Evolutionary conservation across 2,797 vertebrate genomes (phyloP), one percentile per base, ranked within the genome.

Genomic region (Oreochromis grahami): DNA sequence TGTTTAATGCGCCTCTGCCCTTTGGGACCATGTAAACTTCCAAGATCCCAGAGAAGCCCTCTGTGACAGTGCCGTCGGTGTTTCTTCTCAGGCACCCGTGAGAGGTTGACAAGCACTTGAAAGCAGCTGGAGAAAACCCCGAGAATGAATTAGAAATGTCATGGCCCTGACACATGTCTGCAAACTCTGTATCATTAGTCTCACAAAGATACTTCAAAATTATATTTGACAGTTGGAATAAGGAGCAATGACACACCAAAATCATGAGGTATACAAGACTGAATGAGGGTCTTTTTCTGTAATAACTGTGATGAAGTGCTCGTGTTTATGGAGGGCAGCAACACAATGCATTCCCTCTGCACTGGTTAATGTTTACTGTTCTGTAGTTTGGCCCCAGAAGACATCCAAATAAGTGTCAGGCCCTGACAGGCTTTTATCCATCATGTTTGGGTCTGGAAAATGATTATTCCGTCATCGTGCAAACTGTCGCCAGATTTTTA

Each of bases 21-120:
- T 80, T 86, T 80, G 89, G 94, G 92, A 94, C 84, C 91, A 93
- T 95, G 93, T 95, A 94, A 96, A 95, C 89, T 58, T 87, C 83
- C 87, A 89, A 76, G 88, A 92, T 85, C 85, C 92, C 91, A 92
- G 90, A 93, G 91, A 89, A 87, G 88, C 86, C 45, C 26, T 48
- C 29, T 12, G 63, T 93, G 92, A 93, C 91, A 68, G 86, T 5
- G 78, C 87, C 91, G 88, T 93, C 90, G 87, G 83, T 78, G 83
- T 87, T 93, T 92, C 91, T 32, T 63, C 58, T 94, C 90, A 81
- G 83, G 86, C 81, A 26, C 78, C 87, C 86, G 55, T 34, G 88
- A 86, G 76, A 84, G 83, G 79, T 63, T 83, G 55, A 86, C 52
- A 38, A 29, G 34, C 74, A 89, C 84, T 89, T 91, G 86, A 91